Evolutionary conservation across 2,113 vertebrate species (phyloP), one percentile per base, ranked within the genome.

Genomic region (Xyliphius kryptos): DNA sequence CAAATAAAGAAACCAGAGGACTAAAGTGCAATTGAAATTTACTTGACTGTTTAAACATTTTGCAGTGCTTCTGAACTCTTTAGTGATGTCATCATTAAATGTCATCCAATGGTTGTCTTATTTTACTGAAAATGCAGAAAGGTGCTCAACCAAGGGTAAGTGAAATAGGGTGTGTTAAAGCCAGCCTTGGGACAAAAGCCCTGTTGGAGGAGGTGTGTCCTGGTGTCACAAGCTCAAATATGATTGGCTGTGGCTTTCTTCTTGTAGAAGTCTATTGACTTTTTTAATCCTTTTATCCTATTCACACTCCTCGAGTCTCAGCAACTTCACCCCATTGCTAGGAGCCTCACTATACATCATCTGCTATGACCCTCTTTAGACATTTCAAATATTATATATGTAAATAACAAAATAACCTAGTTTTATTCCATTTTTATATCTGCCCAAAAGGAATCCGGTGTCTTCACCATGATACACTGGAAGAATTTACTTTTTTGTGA

Each of bases 381-480:
- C n/a, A 36, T 46, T 40, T 7, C 17, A 57, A 44, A 22, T 9
- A 46, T 16, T 59, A 46, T 11, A 16, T 26, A 48, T n/a, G n/a
- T n/a, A n/a, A n/a, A n/a, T n/a, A n/a, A n/a, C n/a, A n/a, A n/a
- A n/a, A n/a, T n/a, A n/a, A n/a, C n/a, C n/a, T n/a, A n/a, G n/a
- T n/a, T n/a, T n/a, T n/a, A n/a, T n/a, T n/a, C n/a, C n/a, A n/a
- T n/a, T n/a, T 56, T 3, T 2, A 9, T 12, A 11, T 37, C 37
- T 36, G 38, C 10, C 10, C 14, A n/a, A 50, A 16, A 40, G 21
- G 11, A 3, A 32, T 11, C 44, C 14, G n/a, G 11, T 6, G 9
- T 8, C 41, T 37, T 17, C 53, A 55, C 15, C 36, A 70, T 70
- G 68, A n/a, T 50, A 14, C 36, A 55, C 14, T 22, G 37, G 13